phyloP scores from a whole-genome alignment of 2,797 vertebrate species.

The Kryptolebias ocellatus region DNA sequence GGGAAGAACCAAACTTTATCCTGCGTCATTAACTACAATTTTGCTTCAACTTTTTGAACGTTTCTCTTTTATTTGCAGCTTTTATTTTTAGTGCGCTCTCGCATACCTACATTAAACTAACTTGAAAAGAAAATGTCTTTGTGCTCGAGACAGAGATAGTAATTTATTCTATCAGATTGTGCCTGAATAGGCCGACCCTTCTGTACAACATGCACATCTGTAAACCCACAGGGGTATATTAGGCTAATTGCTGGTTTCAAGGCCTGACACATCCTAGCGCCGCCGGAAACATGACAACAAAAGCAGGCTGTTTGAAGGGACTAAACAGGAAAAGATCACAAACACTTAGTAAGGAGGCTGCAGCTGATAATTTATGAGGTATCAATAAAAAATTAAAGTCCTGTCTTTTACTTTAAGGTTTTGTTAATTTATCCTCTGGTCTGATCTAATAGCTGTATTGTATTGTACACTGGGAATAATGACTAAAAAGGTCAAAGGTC shows the following conservation, averaged over 20 bases:
- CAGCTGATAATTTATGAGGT: neutral
- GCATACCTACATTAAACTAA: neutral
- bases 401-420: neutral
- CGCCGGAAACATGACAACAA: neutral
- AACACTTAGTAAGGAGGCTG: neutral
- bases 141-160: neutral
- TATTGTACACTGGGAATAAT: too few species aligned
- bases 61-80: neutral
- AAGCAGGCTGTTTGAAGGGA: neutral
- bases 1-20: too few species aligned
- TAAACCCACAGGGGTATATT: neutral
- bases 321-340: neutral
- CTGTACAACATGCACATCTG: too few species aligned
- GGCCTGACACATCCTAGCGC: neutral
- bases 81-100: neutral
- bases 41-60: neutral
- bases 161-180: neutral
- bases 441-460: too few species aligned
- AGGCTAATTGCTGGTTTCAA: slow-evolving; percentile 1
- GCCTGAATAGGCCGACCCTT: neutral
- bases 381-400: neutral
- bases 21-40: too few species aligned
- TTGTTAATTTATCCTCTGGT: too few species aligned
- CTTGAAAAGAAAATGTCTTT: neutral
- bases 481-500: too few species aligned